Base-by-base conservation (phyloP, 2,888 invertebrate species). In the Apamea anceps region DNA sequence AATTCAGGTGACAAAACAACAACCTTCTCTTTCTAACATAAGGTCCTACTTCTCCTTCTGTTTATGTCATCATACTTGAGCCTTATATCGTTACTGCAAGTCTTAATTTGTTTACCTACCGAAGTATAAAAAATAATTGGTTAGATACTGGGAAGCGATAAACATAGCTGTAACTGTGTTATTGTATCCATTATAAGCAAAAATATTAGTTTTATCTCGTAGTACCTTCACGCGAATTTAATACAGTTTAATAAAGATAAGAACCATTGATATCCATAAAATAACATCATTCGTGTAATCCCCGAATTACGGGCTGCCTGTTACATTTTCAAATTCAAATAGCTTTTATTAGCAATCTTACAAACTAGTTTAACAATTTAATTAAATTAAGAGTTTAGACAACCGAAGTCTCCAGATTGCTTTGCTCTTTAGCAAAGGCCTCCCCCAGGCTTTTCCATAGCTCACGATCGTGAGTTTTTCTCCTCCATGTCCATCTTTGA, bases 1-100 rank as follows among this genome's bases (percentile, higher is more conserved):
- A 97, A 97, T 88, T 94, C 97, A 93, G 98, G 98, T 98, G 2
- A 42, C n/a, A 66, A 72, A 94, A 84, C 0, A 6, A 21, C 5
- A 4, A n/a, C 15, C 0, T 54, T 18, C 15, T 45, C 6, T 45
- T 57, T 45, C 15, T 45, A 32, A 48, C 7, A 1, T 10, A 18
- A 12, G 7, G n/a, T 63, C n/a, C n/a, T n/a, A 72, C 1, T 5
- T 51, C 6, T 21, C 7, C 21, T 25, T 32, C 13, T 28, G 54
- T 32, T 32, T 25, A 51, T 8, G 48, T 42, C 42, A 32, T 68
- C 37, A 67, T 12, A 3, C 45, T 48, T 70, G 7, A n/a, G 21
- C 21, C 4, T 28, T 15, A 21, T 45, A 21, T 45, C 28, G 13
- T 28, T 32, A n/a, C 1, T 28, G 37, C 21, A n/a, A 2, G 37